Percentiles rank a stretch among this genome's conserved stretches.
These are phyloP conservation scores for Pachyseris speciosa DNA, from an alignment of 64 coral and sea anemone species.

Conservation along the genomic window DNA sequence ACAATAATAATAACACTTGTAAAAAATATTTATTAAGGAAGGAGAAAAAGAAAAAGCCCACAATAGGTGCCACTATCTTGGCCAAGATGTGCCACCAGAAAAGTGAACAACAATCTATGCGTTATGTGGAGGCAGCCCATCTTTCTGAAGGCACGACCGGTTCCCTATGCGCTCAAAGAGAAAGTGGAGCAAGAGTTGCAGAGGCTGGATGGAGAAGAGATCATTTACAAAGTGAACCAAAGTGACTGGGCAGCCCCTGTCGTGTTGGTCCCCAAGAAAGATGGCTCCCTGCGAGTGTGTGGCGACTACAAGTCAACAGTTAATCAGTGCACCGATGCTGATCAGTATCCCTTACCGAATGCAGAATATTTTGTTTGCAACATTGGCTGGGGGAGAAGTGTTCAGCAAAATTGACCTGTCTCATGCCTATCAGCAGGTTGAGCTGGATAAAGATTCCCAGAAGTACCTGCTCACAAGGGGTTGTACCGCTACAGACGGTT, in stretches of 20 bases:
- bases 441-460: not conserved
- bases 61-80: no score
- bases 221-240: not conserved
- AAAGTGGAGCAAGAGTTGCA: not conserved
- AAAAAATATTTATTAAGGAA: no score
- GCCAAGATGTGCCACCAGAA: conserved; percentile 12
- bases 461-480: conserved; percentile 21
- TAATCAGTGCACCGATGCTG: not conserved
- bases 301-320: not conserved
- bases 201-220: not conserved
- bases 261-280: not conserved
- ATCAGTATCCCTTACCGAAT: not conserved
- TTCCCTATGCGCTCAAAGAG: not conserved
- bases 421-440: not conserved
- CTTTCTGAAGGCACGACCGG: not conserved
- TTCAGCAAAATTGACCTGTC: conserved; percentile 12
- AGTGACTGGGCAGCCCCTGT: not conserved
- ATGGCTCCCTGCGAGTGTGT: not conserved
- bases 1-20: no score
- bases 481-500: not conserved
- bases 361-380: not conserved
- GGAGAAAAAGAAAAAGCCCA: no score
- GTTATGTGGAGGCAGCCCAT: not conserved
- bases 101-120: not conserved
- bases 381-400: not conserved